Evolutionary conservation across 2,888 invertebrate genomes (phyloP).

Genomic region (Neoascia interrupta): DNA sequence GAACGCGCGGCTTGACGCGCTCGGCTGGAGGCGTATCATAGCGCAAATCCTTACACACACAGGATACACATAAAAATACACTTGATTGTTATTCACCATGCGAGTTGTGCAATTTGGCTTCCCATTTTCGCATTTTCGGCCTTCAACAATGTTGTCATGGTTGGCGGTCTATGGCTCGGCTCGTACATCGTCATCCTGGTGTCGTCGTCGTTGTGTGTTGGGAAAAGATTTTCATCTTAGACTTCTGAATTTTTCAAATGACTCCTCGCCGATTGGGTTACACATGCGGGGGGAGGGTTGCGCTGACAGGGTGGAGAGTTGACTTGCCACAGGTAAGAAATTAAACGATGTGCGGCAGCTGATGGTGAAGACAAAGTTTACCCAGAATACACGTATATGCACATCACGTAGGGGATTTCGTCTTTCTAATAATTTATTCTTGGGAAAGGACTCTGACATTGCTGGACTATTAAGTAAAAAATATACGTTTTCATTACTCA

Average conservation of each 20-base stretch:
- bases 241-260: slow-evolving; percentile 58
- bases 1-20: slow-evolving; percentile 52
- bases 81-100: slow-evolving; percentile 60
- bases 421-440: slow-evolving; percentile 1
- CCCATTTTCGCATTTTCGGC: slow-evolving; percentile 21
- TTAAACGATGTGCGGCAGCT: slow-evolving; percentile 2
- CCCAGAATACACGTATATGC: background rate
- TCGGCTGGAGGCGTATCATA: slow-evolving; percentile 59
- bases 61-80: background rate
- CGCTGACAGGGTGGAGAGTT: background rate
- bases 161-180: background rate
- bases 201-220: slow-evolving; percentile 8
- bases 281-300: background rate
- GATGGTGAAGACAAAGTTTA: slow-evolving; percentile 3
- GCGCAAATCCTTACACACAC: slow-evolving; percentile 52
- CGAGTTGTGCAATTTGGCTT: slow-evolving; percentile 65
- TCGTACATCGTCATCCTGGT: background rate
- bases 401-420: background rate
- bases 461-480: background rate
- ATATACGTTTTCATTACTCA: too few species aligned
- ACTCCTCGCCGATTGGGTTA: slow-evolving; percentile 1
- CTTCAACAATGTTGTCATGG: background rate
- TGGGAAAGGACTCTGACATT: background rate
- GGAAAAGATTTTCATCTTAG: slow-evolving; percentile 40
- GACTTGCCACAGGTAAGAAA: too few species aligned